phyloP scores from a whole-genome alignment of 2,113 vertebrate species.

The Micronycteris hirsuta region DNA sequence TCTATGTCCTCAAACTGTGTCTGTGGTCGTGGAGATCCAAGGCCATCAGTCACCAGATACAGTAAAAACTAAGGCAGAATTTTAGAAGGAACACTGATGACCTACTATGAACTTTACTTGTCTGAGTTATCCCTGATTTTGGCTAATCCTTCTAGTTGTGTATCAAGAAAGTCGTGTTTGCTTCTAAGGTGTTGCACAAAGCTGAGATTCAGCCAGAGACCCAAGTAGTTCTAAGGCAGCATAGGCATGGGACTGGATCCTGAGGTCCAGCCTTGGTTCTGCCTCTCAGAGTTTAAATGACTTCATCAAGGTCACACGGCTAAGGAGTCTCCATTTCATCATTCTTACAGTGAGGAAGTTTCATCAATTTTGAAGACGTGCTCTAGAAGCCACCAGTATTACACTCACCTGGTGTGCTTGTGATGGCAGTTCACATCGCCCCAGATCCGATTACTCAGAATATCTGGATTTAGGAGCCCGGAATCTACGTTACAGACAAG shows the following conservation, averaged over 20 bases:
- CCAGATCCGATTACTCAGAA: neutral
- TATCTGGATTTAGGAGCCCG: neutral
- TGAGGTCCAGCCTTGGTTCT: neutral
- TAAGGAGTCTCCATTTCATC: neutral
- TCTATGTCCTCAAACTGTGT: neutral
- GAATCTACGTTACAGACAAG: neutral
- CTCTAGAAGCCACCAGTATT: neutral
- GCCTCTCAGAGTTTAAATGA: neutral
- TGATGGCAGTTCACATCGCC: no score
- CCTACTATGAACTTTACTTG: neutral
- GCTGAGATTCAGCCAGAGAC: neutral
- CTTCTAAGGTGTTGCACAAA: neutral
- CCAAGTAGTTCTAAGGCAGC: neutral
- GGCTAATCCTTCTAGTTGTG: neutral
- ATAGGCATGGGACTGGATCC: fast-evolving
- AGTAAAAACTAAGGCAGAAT: neutral
- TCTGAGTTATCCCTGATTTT: neutral
- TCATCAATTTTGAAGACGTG: neutral
- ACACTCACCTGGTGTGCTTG: neutral
- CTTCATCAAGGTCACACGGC: neutral
- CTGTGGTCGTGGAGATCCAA: neutral
- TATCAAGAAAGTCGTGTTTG: neutral
- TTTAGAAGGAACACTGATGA: neutral
- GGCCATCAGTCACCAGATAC: neutral
- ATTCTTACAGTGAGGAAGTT: neutral